These are phyloP conservation scores for Phocoena phocoena DNA, from an alignment of 2,113 vertebrate genomes.

Conservation along the genomic window DNA sequence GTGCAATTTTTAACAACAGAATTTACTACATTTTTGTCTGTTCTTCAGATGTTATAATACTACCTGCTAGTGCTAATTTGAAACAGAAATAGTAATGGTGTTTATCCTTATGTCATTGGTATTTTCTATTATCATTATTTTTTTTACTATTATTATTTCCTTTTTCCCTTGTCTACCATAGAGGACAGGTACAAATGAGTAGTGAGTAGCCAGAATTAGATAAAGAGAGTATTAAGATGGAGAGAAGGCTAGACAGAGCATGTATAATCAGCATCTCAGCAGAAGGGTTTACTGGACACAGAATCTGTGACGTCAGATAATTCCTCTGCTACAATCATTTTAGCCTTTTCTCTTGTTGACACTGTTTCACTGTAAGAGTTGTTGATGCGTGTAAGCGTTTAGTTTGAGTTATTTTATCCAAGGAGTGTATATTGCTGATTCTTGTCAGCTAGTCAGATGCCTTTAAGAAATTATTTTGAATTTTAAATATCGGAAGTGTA, in stretches of 20 bases:
- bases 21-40: constrained; percentile 35
- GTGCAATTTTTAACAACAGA: constrained; percentile 50
- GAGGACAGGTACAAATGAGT: constrained; percentile 19
- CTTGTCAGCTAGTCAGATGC: constrained; percentile 23
- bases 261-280: not conserved
- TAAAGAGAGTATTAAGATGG: not conserved
- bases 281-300: not conserved
- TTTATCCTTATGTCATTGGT: constrained; percentile 7
- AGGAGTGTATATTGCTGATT: constrained; percentile 20
- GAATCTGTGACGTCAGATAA: not conserved
- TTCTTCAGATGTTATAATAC: constrained; percentile 43
- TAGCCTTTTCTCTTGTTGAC: not conserved
- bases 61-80: constrained; percentile 44
- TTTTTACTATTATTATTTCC: not conserved
- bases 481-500: constrained; percentile 1
- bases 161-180: not conserved
- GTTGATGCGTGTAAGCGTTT: not conserved
- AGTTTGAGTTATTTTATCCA: constrained; percentile 3
- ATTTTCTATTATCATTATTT: not conserved
- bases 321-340: not conserved
- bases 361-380: not conserved
- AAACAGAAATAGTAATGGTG: constrained; percentile 22
- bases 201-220: not conserved
- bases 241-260: not conserved
- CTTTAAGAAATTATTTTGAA: constrained; percentile 53